phyloP scores from a whole-genome alignment of 2,113 vertebrate species.

The Bos indicus region DNA sequence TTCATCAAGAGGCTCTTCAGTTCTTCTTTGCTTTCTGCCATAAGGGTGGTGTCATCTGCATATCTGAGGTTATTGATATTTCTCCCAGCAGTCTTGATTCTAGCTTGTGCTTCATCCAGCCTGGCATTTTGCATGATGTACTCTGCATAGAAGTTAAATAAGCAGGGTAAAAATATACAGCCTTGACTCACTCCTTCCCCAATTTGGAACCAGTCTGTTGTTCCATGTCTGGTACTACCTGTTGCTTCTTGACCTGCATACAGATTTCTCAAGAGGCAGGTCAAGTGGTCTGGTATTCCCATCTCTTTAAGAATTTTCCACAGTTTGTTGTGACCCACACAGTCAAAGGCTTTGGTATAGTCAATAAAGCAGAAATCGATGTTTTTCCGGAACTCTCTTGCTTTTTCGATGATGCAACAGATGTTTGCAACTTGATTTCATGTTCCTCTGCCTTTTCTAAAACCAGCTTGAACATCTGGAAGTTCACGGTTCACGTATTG shows the following conservation, averaged over 20 bases:
- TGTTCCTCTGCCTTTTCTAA: neutral
- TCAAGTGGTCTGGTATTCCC: neutral
- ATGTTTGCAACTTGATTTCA: neutral
- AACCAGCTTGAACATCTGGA: neutral
- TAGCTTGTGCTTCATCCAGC: neutral
- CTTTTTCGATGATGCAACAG: accelerated
- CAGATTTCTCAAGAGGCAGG: neutral
- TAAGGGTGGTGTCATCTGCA: neutral
- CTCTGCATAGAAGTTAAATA: neutral
- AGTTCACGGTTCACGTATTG: neutral
- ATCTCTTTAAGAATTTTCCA: neutral
- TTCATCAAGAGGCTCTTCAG: neutral
- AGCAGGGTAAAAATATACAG: neutral
- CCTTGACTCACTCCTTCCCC: neutral
- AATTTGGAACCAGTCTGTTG: neutral
- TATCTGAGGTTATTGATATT: neutral
- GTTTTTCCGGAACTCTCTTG: neutral
- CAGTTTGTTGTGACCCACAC: neutral
- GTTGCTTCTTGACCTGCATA: neutral
- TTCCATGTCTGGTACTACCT: neutral
- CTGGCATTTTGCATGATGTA: neutral
- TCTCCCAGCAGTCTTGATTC: neutral
- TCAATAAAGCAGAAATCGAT: neutral
- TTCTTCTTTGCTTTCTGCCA: neutral
- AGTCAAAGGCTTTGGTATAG: neutral